Base-by-base conservation (phyloP, 2,888 invertebrate genomes). In the Oeneis ivallda region DNA sequence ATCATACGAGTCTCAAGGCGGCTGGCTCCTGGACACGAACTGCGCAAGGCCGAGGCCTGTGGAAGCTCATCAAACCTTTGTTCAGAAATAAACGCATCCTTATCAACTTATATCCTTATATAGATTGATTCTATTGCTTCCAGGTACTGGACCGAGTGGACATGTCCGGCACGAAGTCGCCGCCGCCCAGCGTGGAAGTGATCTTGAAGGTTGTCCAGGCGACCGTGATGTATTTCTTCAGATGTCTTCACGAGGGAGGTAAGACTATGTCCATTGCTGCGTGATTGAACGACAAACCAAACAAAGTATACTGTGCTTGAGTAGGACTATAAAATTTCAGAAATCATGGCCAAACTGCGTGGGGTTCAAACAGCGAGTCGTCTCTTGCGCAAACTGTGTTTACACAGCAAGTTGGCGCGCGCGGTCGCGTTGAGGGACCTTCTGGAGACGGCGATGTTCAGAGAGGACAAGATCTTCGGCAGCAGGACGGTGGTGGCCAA, bases 151-250 rank as follows among this genome's bases (percentile, higher is more conserved):
- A 95, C 72, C 87, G 93, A 53, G 92, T 96, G 47, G 94, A 94
- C 72, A 89, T 94, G 71, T 93, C 95, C 0, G 93, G 93, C 0
- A 93, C 91, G 0, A 87, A 89, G 56, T 89, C 93, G 45, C 92
- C 93, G 15, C 92, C 94, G 11, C 93, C 94, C 0, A 94, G 94
- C 49, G 93, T 95, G 1, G 94, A 95, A 74, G 93, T 94, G 0
- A 90, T 94, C 15, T 82, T 96, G 19, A 96, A 95, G 82, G 87
- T 96, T 15, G 94, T 96, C 0, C 93, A 94, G 71, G 93, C 95
- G 0, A 93, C 94, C 7, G 94, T 96, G 4, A 94, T 94, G 74
- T 96, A 96, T 79, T 96, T 96, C 83, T 96, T 96, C 80, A 92
- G 94, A 66, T 95, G 95, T 75, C 92, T 96, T 66, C 93, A 93